Percentiles rank a stretch among this genome's conserved stretches.
These are phyloP conservation scores for Centrocercus urophasianus DNA, from an alignment of 2,113 vertebrate genomes.

Conservation along the genomic window DNA sequence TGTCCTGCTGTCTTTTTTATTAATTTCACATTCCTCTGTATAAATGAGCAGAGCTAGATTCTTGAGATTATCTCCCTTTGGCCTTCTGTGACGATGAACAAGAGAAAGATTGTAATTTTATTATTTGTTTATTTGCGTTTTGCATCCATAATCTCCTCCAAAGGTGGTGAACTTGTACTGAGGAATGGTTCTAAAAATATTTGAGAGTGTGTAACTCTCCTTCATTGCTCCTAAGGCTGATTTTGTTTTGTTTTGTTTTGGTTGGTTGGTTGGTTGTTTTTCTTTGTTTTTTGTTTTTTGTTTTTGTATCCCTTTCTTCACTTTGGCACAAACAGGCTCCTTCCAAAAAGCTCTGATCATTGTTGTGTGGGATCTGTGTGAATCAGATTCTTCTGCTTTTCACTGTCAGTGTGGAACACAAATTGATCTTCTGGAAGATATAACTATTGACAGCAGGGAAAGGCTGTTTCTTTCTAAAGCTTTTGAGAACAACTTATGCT, in stretches of 20 bases:
- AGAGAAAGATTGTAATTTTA: not conserved
- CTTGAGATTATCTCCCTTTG: not conserved
- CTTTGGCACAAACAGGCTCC: not conserved
- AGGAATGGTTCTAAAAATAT: not conserved
- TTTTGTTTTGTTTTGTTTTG: not conserved
- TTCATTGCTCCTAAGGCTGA: not conserved
- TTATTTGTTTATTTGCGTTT: not conserved
- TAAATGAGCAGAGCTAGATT: not conserved
- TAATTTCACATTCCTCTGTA: not conserved
- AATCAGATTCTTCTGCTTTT: not conserved
- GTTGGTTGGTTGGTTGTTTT: no score
- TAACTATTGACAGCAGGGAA: not conserved
- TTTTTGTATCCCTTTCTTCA: not conserved
- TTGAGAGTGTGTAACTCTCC: fast-evolving
- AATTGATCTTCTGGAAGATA: not conserved
- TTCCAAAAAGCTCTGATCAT: not conserved
- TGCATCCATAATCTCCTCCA: not conserved
- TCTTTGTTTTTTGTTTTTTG: no score
- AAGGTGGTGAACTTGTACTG: not conserved
- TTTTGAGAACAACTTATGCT: not conserved
- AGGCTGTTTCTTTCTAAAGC: not conserved
- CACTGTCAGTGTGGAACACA: not conserved
- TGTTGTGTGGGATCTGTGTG: not conserved
- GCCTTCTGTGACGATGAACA: not conserved
- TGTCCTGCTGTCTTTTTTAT: not conserved